Conservation (phyloP, 2,113 vertebrate genomes). For the Megaceryle maxima region DNA sequence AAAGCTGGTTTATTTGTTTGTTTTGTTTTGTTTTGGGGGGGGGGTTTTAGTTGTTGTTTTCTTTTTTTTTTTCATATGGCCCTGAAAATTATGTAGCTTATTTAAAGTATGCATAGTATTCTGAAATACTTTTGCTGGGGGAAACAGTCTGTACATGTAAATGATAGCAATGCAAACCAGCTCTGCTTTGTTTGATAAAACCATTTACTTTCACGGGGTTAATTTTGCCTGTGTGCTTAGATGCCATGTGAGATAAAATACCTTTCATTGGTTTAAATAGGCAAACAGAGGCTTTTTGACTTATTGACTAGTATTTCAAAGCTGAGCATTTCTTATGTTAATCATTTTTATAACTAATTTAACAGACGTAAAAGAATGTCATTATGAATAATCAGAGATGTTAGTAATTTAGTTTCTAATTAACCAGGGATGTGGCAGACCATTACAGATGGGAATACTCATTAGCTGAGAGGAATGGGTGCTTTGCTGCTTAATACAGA, state of each 20-base stretch:
- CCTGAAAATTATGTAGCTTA: neutral
- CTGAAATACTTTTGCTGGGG: neutral
- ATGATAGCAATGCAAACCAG: neutral
- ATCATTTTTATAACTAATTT: conserved; percentile 71
- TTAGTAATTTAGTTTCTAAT: conserved; percentile 70
- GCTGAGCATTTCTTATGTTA: conserved; percentile 61
- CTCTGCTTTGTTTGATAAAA: conserved; percentile 43
- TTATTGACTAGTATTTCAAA: conserved; percentile 67
- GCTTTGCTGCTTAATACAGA: conserved; percentile 24
- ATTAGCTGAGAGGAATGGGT: conserved; percentile 47
- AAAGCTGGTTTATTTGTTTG: neutral
- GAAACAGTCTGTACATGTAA: neutral
- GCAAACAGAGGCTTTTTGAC: conserved; percentile 63
- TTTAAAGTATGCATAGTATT: neutral
- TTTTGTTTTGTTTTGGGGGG: too few relatives aligned
- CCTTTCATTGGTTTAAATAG: conserved; percentile 64
- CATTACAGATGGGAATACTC: conserved; percentile 26
- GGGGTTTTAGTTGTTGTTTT: too few relatives aligned
- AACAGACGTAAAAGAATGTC: conserved; percentile 62
- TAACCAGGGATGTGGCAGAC: conserved; percentile 56
- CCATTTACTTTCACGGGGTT: conserved; percentile 33
- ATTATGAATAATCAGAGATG: conserved; percentile 69
- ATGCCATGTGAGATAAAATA: conserved; percentile 59
- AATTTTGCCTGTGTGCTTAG: conserved; percentile 26
- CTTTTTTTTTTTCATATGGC: neutral